Evolutionary conservation across 2,797 vertebrate species (phyloP).

Genomic region (Leptodactylus fallax): DNA sequence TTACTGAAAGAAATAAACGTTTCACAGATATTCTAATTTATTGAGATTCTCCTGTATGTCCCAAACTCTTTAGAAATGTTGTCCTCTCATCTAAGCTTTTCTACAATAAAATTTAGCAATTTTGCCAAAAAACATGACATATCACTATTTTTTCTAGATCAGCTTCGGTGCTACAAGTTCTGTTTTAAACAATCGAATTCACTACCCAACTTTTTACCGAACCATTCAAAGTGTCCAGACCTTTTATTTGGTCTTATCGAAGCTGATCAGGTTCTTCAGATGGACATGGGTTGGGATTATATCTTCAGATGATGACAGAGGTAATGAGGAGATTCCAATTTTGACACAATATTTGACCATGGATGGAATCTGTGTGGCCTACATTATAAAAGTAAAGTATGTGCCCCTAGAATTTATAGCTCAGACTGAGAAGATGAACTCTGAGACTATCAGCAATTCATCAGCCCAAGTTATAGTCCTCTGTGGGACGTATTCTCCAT

Average conservation of each 20-base stretch:
- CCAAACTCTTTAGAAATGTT: no score
- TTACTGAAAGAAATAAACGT: no score
- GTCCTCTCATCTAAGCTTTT: no score
- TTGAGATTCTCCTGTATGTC: no score
- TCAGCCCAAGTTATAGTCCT: neutral
- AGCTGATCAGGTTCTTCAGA: neutral
- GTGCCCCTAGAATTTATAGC: no score
- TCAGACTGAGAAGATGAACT: no score
- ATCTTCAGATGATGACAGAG: slow-evolving; percentile 21
- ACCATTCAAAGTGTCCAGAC: neutral
- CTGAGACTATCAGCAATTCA: no score
- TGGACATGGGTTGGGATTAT: slow-evolving; percentile 36
- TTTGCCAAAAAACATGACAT: no score
- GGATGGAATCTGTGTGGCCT: slow-evolving; percentile 8
- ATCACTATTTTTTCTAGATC: slow-evolving; percentile 11
- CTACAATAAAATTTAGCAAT: no score
- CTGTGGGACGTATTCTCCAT: neutral
- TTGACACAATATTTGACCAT: neutral
- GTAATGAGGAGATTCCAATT: neutral
- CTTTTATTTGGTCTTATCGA: neutral
- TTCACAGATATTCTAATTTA: no score
- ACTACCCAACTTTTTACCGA: slow-evolving; percentile 6
- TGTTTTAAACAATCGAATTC: neutral
- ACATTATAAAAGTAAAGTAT: neutral
- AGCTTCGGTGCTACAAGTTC: neutral